phyloP scores from a whole-genome alignment of 2,888 invertebrate species.

The Drosophila sordidula region DNA sequence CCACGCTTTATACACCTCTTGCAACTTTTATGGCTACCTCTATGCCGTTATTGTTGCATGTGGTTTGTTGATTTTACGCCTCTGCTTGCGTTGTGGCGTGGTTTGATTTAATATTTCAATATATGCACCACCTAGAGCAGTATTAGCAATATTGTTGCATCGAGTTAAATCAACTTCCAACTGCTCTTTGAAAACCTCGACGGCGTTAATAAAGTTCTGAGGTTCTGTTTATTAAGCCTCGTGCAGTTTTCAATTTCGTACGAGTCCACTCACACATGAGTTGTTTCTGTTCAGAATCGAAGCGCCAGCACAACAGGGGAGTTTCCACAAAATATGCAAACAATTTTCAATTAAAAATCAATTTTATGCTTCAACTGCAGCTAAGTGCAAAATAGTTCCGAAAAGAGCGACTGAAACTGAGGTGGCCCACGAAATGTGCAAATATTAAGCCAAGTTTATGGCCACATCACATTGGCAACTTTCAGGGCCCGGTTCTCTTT shows the following conservation, averaged over 20 bases:
- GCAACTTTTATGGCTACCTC: constrained; percentile 19
- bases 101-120: constrained; percentile 22
- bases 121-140: background rate
- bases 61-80: constrained; percentile 11
- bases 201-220: background rate
- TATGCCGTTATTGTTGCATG: constrained; percentile 12
- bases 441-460: constrained; percentile 48
- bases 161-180: background rate
- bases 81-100: constrained; percentile 8
- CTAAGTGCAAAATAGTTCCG: constrained; percentile 70
- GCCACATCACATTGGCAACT: constrained; percentile 29
- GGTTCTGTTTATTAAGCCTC: constrained; percentile 2
- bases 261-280: background rate
- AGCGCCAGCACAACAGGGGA: constrained; percentile 4
- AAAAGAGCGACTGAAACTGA: constrained; percentile 20
- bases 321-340: constrained; percentile 69
- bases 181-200: background rate
- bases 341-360: constrained; percentile 82
- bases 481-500: constrained; percentile 14
- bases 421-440: constrained; percentile 50
- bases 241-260: constrained; percentile 19
- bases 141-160: background rate
- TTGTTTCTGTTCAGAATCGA: constrained; percentile 4
- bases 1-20: constrained; percentile 17
- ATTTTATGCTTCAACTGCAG: constrained; percentile 80